A percentile compares a stretch with the other conserved stretches of the same genome.
Evolutionary conservation across 2,797 vertebrate genomes (phyloP).

Genomic region (Acanthornis magna): DNA sequence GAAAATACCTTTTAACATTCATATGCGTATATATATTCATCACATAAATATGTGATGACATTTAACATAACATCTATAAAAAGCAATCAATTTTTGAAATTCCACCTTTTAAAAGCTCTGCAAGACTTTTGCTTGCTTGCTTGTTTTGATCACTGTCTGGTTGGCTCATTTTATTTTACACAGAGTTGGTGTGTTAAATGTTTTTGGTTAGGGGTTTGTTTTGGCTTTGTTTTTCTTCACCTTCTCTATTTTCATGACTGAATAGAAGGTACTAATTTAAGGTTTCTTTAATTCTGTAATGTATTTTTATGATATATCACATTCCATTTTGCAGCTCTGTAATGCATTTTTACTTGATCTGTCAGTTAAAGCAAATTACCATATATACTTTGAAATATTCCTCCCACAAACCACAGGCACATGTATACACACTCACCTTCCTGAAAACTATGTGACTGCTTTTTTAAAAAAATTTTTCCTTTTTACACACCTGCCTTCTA

Average conservation of each 20-base stretch:
- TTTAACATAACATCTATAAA: background rate
- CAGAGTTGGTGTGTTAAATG: background rate
- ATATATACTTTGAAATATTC: constrained; percentile 23
- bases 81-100: background rate
- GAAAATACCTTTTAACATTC: background rate
- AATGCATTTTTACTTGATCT: background rate
- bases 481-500: background rate
- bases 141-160: background rate
- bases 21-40: background rate
- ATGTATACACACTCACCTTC: background rate
- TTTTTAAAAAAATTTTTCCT: background rate
- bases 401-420: background rate
- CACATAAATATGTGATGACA: background rate
- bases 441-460: background rate
- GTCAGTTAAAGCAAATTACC: background rate
- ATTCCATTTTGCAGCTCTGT: background rate
- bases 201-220: background rate
- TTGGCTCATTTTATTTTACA: background rate
- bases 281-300: background rate
- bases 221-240: background rate
- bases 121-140: background rate
- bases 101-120: background rate
- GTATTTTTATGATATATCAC: background rate
- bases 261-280: background rate
- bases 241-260: background rate